These are phyloP conservation scores for Archegozetes longisetosus DNA, from an alignment of 1,140 invertebrate species.

Conservation along the genomic window DNA sequence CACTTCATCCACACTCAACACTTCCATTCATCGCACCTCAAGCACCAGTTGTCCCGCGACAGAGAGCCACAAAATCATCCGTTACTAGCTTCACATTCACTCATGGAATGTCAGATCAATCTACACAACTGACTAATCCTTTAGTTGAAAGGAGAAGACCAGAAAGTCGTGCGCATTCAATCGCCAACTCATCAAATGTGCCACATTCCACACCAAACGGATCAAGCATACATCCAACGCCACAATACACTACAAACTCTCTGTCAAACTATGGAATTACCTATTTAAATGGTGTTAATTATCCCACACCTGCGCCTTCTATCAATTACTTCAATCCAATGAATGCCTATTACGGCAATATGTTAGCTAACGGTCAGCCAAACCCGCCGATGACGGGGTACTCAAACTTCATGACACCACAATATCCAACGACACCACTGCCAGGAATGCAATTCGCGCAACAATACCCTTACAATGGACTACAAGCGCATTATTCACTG, in stretches of 20 bases:
- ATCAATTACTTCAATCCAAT: neutral
- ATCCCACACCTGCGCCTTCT: neutral
- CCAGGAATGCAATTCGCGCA: too few species aligned
- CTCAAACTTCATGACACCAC: neutral
- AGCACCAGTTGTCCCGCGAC: neutral
- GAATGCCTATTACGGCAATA: neutral
- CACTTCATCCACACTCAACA: neutral
- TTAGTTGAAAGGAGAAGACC: constrained; percentile 10
- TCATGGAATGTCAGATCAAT: constrained; percentile 16
- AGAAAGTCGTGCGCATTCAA: constrained; percentile 5
- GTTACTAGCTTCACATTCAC: neutral
- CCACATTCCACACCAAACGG: neutral
- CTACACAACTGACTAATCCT: constrained; percentile 5
- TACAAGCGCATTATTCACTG: neutral
- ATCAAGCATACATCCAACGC: neutral
- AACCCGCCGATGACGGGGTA: neutral
- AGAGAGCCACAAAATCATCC: too few species aligned
- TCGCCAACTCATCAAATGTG: neutral
- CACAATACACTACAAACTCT: neutral
- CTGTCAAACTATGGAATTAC: neutral
- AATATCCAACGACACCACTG: neutral
- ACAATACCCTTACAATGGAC: neutral
- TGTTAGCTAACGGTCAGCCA: neutral
- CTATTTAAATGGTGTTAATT: neutral
- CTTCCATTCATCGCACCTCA: neutral